Conservation (phyloP, 2,113 vertebrate species). For the Plectropomus leopardus region DNA sequence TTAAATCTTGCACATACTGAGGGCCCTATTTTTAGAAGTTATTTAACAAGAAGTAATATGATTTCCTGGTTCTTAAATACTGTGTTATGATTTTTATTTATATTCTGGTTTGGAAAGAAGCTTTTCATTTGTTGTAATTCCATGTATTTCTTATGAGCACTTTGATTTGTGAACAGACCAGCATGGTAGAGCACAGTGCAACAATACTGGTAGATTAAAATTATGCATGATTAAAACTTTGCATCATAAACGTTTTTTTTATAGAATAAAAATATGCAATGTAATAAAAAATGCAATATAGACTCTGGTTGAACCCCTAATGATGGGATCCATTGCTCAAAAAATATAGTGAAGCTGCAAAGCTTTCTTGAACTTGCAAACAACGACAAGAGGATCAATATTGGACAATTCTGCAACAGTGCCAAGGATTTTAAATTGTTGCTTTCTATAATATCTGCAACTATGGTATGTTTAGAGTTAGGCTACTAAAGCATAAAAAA, state of each 20-base stretch:
- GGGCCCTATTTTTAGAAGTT: background rate
- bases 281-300: conserved; percentile 58
- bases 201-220: background rate
- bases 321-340: conserved; percentile 6
- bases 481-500: background rate
- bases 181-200: conserved; percentile 29
- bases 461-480: conserved; percentile 2
- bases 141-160: conserved; percentile 23
- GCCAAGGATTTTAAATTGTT: conserved; percentile 53
- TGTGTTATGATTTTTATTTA: background rate
- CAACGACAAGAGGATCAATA: background rate
- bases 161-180: conserved; percentile 32
- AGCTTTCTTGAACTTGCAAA: conserved; percentile 20
- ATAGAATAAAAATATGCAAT: conserved; percentile 55
- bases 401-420: conserved; percentile 9
- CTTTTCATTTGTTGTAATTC: conserved; percentile 7
- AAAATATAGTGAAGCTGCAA: background rate
- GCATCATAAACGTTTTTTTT: conserved; percentile 16
- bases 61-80: background rate
- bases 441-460: conserved; percentile 8
- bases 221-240: conserved; percentile 26
- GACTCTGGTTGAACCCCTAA: conserved; percentile 6
- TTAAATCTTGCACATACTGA: background rate
- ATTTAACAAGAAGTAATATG: background rate
- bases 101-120: background rate